Percentiles rank a stretch among this genome's conserved stretches.
These are phyloP conservation scores for Turritopsis rubra DNA, from an alignment of 30 jellyfish, hydroid and myxozoan species.

Conservation along the genomic window DNA sequence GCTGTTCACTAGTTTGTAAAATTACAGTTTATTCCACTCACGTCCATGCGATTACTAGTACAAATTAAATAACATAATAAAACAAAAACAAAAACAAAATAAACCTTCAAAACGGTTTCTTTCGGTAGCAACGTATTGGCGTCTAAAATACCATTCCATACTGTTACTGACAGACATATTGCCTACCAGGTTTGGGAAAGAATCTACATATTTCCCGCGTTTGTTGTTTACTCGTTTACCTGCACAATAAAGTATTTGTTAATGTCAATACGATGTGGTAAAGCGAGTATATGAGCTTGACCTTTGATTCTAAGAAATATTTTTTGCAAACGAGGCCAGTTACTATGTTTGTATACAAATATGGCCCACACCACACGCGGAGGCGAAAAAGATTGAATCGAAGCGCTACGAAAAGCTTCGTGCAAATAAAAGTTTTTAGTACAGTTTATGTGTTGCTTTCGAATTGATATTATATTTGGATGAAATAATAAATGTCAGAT, in stretches of 20 bases:
- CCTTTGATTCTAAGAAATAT: neutral
- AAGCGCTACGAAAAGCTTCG: neutral
- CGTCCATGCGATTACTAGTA: neutral
- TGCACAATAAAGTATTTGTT: neutral
- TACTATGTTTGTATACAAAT: conserved; percentile 12
- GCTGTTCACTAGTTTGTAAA: too few relatives aligned
- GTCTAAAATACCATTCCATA: conserved; percentile 4
- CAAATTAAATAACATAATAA: neutral
- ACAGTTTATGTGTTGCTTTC: too few relatives aligned
- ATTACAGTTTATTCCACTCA: too few relatives aligned
- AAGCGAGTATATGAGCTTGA: neutral
- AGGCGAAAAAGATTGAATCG: neutral
- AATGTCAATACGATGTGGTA: neutral
- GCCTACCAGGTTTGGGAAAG: neutral
- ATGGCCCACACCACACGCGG: conserved; percentile 3
- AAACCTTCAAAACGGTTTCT: neutral
- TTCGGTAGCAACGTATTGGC: neutral
- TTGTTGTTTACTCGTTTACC: neutral
- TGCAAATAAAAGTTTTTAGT: too few relatives aligned
- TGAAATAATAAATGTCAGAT: too few relatives aligned
- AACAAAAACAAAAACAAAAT: too few relatives aligned
- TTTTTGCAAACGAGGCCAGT: neutral
- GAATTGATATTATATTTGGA: too few relatives aligned
- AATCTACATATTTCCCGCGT: neutral
- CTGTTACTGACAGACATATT: neutral